Conservation (phyloP, 2,797 vertebrate genomes). For the Tragelaphus eurycerus region DNA sequence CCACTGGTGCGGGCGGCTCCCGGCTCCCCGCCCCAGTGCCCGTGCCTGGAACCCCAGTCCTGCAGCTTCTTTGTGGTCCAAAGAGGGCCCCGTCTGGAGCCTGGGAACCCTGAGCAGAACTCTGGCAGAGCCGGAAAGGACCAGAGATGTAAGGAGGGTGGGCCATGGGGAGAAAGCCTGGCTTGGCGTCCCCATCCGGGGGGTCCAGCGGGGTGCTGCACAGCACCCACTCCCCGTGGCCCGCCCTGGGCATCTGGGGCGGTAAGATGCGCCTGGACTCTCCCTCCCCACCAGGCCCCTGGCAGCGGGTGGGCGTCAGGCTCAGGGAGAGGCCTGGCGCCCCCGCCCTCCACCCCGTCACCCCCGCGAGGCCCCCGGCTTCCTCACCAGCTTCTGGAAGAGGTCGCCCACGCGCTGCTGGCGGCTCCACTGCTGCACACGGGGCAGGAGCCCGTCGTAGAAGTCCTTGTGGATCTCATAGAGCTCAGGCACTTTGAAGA, state of each 20-base stretch:
- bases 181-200: neutral
- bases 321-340: neutral
- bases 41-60: neutral
- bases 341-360: accelerated
- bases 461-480: constrained; percentile 98
- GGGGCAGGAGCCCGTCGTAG: constrained; percentile 94
- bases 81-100: neutral
- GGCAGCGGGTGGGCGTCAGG: accelerated
- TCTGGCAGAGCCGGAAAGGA: neutral
- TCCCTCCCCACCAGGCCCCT: neutral
- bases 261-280: neutral
- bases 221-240: accelerated
- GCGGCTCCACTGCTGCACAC: constrained; percentile 97
- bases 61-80: neutral
- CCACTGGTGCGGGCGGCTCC: accelerated
- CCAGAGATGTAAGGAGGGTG: accelerated
- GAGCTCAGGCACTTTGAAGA: constrained; percentile 99
- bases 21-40: no score
- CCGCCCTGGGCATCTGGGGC: neutral
- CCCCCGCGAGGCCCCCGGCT: accelerated
- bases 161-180: neutral
- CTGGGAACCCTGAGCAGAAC: neutral
- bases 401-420: constrained; percentile 97
- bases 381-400: constrained; percentile 96
- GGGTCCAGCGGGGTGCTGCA: neutral